phyloP scores from a whole-genome alignment of 2,113 vertebrate species.

The Actinemys pallida region DNA sequence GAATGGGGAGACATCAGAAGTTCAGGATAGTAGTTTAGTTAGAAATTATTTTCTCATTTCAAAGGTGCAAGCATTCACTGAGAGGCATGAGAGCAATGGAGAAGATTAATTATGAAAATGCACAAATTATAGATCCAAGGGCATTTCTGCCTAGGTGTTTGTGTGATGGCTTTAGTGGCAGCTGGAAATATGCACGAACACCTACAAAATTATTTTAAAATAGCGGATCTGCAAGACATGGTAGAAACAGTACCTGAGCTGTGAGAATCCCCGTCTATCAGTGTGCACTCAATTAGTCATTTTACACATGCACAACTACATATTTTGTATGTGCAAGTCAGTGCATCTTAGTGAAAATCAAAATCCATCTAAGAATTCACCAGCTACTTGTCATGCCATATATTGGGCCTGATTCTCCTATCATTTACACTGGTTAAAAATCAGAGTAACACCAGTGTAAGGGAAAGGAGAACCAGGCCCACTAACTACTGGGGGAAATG shows the following conservation, averaged over 20 bases:
- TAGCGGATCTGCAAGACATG: background rate
- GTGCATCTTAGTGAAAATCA: background rate
- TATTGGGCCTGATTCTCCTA: background rate
- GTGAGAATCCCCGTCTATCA: background rate
- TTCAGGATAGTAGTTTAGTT: background rate
- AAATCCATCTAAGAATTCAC: background rate
- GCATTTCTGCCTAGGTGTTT: background rate
- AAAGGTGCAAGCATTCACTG: background rate
- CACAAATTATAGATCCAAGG: background rate
- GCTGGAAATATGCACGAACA: background rate
- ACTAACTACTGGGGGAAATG: background rate
- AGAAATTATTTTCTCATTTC: background rate
- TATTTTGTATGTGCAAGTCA: background rate
- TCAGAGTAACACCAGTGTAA: background rate
- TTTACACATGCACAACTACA: rapidly evolving
- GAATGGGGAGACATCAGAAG: background rate
- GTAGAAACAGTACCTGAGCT: background rate
- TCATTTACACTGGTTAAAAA: background rate
- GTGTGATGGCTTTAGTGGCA: background rate
- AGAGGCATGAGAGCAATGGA: background rate
- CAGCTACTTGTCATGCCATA: background rate
- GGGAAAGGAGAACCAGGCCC: background rate
- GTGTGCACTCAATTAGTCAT: background rate
- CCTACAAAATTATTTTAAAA: background rate
- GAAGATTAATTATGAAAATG: background rate